Evolutionary conservation across 1,140 invertebrate genomes (phyloP).

Genomic region (Teleopsis dalmanni): DNA sequence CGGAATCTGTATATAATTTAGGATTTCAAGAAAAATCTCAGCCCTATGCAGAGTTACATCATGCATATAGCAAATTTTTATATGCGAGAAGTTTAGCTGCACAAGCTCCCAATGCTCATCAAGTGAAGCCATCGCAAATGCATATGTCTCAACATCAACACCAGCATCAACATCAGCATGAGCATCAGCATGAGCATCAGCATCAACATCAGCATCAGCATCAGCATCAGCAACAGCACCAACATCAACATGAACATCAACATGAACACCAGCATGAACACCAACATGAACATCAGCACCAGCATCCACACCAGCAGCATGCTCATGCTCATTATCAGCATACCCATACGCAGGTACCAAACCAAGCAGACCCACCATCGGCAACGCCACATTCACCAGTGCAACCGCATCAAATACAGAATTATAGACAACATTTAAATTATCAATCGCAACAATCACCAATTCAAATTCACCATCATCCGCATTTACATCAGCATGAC

Average conservation of each 20-base stretch:
- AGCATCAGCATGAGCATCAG: conserved; percentile 7
- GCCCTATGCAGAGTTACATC: conserved; percentile 61
- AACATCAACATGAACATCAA: conserved; percentile 12
- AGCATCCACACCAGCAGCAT: neutral
- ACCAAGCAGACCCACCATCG: neutral
- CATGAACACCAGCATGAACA: conserved; percentile 9
- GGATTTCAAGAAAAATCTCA: conserved; percentile 61
- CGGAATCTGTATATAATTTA: conserved; percentile 65
- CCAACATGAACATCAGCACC: conserved; percentile 9
- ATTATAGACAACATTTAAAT: conserved; percentile 12
- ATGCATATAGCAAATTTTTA: conserved; percentile 62
- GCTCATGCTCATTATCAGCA: too few species aligned
- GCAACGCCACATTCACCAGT: neutral
- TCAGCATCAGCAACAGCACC: conserved; percentile 22
- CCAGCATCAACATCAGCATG: conserved; percentile 16
- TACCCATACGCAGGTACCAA: neutral
- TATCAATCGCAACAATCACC: conserved; percentile 9
- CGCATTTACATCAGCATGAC: too few species aligned
- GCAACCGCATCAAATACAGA: neutral
- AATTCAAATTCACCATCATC: too few species aligned
- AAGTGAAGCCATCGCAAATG: conserved; percentile 28
- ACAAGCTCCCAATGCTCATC: conserved; percentile 18
- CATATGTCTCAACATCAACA: conserved; percentile 19
- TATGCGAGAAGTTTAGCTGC: conserved; percentile 48
- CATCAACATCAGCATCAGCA: conserved; percentile 18